Evolutionary conservation across 2,113 vertebrate species (phyloP).

Genomic region (Lampris incognitus): DNA sequence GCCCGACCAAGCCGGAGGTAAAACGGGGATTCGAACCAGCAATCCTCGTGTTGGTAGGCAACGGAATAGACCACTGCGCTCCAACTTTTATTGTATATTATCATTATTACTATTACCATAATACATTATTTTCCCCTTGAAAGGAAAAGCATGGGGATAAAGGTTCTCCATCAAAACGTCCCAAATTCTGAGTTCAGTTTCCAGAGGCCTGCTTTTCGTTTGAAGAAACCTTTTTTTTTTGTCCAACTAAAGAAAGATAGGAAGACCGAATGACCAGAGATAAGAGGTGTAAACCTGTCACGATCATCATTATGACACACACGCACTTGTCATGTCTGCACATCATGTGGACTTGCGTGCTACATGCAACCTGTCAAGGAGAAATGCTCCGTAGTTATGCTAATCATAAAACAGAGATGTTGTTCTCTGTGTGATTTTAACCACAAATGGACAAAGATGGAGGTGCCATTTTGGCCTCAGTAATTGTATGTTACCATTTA

Average conservation of each 20-base stretch:
- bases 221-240: slow-evolving; percentile 40
- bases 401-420: slow-evolving; percentile 75
- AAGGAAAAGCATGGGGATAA: too few species aligned
- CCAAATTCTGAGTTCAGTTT: too few species aligned
- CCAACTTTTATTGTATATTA: too few species aligned
- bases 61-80: too few species aligned
- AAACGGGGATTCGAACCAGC: too few species aligned
- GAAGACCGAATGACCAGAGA: background rate
- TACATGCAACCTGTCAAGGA: slow-evolving; percentile 65
- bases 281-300: slow-evolving; percentile 44
- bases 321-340: background rate
- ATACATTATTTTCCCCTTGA: too few species aligned
- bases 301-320: slow-evolving; percentile 44
- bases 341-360: slow-evolving; percentile 60
- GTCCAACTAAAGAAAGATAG: slow-evolving; percentile 59
- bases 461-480: slow-evolving; percentile 61
- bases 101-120: too few species aligned
- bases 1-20: too few species aligned
- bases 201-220: background rate
- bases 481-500: slow-evolving; percentile 70
- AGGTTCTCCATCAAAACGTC: too few species aligned
- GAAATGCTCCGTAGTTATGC: slow-evolving; percentile 70
- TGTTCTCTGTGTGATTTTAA: slow-evolving; percentile 64
- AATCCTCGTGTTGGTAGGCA: too few species aligned
- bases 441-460: slow-evolving; percentile 66